Evolutionary conservation across 23 tunicate species (phyloP).

Genomic region (Styela plicata): DNA sequence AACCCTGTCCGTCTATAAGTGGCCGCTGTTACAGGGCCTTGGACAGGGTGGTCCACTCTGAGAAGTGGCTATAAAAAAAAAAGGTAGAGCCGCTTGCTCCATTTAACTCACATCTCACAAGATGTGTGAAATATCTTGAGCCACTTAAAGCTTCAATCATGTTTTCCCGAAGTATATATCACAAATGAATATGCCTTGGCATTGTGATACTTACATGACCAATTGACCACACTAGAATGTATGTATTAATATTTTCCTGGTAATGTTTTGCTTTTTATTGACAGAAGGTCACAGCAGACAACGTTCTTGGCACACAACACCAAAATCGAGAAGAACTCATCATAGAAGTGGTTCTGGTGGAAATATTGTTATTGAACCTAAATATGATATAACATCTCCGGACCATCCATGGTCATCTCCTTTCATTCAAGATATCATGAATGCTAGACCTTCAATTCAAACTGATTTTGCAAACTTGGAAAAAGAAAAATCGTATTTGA

Average conservation of each 20-base stretch:
- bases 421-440: not conserved
- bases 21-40: no score
- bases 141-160: no score
- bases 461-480: not conserved
- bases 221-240: no score
- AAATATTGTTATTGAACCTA: not conserved
- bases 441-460: not conserved
- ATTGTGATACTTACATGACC: no score
- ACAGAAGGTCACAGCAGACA: slow-evolving; percentile 34
- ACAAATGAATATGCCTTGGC: no score
- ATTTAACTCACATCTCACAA: no score
- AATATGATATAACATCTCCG: not conserved
- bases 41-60: no score
- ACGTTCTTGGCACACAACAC: slow-evolving; percentile 10
- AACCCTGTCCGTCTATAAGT: no score
- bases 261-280: not conserved
- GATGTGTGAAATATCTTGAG: no score
- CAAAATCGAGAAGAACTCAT: slow-evolving; percentile 11
- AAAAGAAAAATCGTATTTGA: not conserved
- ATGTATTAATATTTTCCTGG: not conserved
- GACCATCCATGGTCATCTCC: not conserved
- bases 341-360: slow-evolving; percentile 27
- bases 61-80: no score
- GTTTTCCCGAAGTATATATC: no score
- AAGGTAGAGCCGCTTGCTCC: no score